phyloP scores from a whole-genome alignment of 2,113 vertebrate genomes.

The Percopsis transmontana region DNA sequence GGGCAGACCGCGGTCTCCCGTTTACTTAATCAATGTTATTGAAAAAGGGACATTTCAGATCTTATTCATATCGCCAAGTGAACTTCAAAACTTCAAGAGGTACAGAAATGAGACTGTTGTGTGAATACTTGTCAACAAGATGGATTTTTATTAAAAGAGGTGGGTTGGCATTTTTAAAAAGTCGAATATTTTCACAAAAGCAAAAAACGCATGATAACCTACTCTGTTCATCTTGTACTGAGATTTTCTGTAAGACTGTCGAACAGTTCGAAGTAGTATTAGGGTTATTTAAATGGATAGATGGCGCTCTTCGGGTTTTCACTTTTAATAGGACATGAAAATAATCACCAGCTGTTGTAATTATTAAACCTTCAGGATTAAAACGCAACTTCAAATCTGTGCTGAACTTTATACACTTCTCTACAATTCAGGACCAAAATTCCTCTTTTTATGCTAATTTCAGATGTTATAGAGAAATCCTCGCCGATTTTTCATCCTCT shows the following conservation, averaged over 20 bases:
- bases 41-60: conserved; percentile 81
- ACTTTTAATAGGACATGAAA: conserved; percentile 80
- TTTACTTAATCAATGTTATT: conserved; percentile 78
- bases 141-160: conserved; percentile 83
- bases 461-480: conserved; percentile 85
- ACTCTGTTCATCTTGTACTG: conserved; percentile 90
- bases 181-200: conserved; percentile 87
- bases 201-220: conserved; percentile 91
- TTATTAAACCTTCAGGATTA: conserved; percentile 96
- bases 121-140: conserved; percentile 72
- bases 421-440: conserved; percentile 98
- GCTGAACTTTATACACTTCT: conserved; percentile 91
- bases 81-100: conserved; percentile 84
- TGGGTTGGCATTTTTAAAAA: conserved; percentile 90
- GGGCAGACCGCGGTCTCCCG: conserved; percentile 73
- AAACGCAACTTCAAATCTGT: conserved; percentile 98
- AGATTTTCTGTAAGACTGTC: conserved; percentile 95
- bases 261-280: conserved; percentile 95
- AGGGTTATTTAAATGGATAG: conserved; percentile 95
- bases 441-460: conserved; percentile 87
- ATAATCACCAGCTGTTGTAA: conserved; percentile 91
- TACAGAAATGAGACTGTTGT: conserved; percentile 74
- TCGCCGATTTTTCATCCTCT: conserved; percentile 88
- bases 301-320: conserved; percentile 98
- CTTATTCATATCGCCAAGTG: conserved; percentile 77